Evolutionary conservation across 2,797 vertebrate species (phyloP).

Genomic region (Acestrorhynchus altus): DNA sequence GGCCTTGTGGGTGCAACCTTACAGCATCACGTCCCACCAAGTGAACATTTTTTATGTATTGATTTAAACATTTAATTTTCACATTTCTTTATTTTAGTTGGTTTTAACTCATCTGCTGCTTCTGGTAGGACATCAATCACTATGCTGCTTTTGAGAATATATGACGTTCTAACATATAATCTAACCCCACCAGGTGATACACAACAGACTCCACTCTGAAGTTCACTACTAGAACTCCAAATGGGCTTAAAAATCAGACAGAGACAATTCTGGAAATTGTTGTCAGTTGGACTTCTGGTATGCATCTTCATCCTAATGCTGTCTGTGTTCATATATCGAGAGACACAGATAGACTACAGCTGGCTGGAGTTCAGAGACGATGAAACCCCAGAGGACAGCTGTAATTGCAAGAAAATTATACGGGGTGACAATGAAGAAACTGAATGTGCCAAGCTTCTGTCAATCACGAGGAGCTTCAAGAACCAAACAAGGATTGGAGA

Average conservation of each 20-base stretch:
- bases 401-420: slow-evolving; percentile 30
- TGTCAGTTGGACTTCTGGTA: background rate
- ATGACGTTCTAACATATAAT: background rate
- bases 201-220: background rate
- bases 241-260: background rate
- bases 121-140: background rate
- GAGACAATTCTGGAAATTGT: background rate
- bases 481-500: slow-evolving; percentile 18
- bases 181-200: background rate
- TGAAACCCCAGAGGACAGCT: slow-evolving; percentile 17
- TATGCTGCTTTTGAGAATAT: background rate
- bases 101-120: background rate
- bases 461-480: slow-evolving; percentile 29
- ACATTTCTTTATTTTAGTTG: no score
- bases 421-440: slow-evolving; percentile 22
- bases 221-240: background rate
- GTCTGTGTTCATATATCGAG: background rate
- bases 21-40: no score
- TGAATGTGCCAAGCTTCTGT: background rate
- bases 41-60: no score
- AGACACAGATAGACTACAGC: background rate
- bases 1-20: no score
- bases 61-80: no score
- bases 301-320: background rate
- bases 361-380: slow-evolving; percentile 23